phyloP scores from a whole-genome alignment of 2,888 invertebrate genomes.

The Charanyca ferruginea region DNA sequence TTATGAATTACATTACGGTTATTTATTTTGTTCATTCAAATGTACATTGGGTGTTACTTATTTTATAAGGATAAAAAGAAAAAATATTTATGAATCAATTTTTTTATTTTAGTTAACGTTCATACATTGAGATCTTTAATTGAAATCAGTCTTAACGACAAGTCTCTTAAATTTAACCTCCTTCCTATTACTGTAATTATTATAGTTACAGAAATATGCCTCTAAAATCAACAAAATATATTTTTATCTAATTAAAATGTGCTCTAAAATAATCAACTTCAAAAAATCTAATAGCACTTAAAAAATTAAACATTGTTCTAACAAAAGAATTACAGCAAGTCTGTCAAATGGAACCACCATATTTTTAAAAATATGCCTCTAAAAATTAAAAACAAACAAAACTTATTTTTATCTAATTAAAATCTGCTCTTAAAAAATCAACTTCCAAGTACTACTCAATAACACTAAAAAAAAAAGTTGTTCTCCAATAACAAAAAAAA shows the following conservation, averaged over 20 bases:
- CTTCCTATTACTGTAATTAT: too few relatives aligned
- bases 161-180: background rate
- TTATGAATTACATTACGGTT: background rate
- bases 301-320: background rate
- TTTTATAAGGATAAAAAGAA: background rate
- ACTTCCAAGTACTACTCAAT: background rate
- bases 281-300: background rate
- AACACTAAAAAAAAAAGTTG: background rate
- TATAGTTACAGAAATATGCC: background rate
- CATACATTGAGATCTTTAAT: background rate
- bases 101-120: background rate
- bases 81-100: background rate
- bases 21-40: conserved; percentile 7
- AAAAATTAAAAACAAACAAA: background rate
- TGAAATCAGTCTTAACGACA: background rate
- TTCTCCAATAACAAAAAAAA: background rate
- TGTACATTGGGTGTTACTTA: conserved; percentile 1
- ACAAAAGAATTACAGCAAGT: background rate
- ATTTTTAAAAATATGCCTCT: background rate
- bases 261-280: background rate
- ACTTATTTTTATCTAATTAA: background rate
- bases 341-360: background rate
- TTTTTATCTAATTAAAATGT: background rate
- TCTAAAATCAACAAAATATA: background rate
- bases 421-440: background rate